Percentiles rank a stretch among this genome's conserved stretches.
Evolutionary conservation across 2,113 vertebrate genomes (phyloP).

Genomic region (Sisor rabdophorus): DNA sequence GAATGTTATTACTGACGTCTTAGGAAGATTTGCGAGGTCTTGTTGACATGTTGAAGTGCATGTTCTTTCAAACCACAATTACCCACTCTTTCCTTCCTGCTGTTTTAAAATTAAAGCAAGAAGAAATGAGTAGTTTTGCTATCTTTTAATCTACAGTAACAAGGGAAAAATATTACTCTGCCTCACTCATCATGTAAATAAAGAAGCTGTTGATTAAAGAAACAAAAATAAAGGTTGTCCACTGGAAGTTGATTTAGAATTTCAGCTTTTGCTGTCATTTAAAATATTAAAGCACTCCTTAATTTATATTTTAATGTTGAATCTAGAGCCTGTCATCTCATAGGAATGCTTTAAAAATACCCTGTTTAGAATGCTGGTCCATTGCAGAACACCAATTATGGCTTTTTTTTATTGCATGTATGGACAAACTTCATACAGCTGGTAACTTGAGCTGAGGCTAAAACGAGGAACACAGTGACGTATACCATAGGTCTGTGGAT

Average conservation of each 20-base stretch:
- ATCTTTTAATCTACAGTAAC: neutral
- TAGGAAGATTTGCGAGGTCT: neutral
- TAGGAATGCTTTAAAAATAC: no score
- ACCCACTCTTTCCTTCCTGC: constrained; percentile 21
- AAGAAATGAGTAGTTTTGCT: neutral
- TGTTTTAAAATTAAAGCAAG: neutral
- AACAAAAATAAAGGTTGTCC: no score
- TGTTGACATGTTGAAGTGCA: neutral
- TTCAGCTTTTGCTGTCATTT: no score
- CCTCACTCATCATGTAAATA: neutral
- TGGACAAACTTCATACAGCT: no score
- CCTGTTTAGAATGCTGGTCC: no score
- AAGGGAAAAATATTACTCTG: neutral
- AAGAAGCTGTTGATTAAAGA: neutral
- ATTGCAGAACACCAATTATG: neutral
- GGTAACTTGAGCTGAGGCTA: no score
- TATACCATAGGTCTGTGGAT: no score
- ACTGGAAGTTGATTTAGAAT: no score
- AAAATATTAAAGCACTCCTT: no score
- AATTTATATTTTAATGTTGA: no score
- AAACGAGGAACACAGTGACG: no score
- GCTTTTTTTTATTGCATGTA: neutral
- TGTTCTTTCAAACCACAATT: neutral
- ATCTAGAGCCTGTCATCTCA: no score
- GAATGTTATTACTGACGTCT: neutral